Evolutionary conservation across 2,888 invertebrate species (phyloP).

Genomic region (Campoplex nolae): DNA sequence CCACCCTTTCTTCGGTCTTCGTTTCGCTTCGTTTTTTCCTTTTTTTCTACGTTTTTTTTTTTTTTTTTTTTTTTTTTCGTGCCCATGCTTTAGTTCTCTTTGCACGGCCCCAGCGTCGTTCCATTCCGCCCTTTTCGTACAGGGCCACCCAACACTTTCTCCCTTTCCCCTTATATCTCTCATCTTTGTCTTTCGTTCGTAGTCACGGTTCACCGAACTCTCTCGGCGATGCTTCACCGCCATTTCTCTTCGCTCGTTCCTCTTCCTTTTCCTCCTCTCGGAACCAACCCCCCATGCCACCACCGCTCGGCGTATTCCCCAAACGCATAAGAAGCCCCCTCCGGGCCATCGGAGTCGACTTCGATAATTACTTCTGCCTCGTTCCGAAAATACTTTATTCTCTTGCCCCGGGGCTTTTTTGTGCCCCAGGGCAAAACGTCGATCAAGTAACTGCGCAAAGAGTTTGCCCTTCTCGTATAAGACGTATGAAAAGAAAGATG

Average conservation of each 20-base stretch:
- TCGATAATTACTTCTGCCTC: constrained; percentile 71
- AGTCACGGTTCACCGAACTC: constrained; percentile 64
- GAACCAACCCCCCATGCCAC: constrained; percentile 1
- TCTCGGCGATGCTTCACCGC: constrained; percentile 66
- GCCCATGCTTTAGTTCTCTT: constrained; percentile 57
- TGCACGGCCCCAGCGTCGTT: constrained; percentile 55
- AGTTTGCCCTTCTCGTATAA: constrained; percentile 6
- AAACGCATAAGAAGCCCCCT: constrained; percentile 62
- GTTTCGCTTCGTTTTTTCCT: constrained; percentile 54
- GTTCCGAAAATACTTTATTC: constrained; percentile 69
- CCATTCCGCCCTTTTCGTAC: constrained; percentile 54
- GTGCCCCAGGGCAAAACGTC: constrained; percentile 48
- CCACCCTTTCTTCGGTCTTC: constrained; percentile 64
- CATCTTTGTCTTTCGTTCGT: constrained; percentile 40
- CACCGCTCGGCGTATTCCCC: constrained; percentile 36
- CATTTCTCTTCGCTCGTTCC: constrained; percentile 60
- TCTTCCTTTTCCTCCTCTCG: constrained; percentile 35
- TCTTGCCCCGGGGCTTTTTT: constrained; percentile 54
- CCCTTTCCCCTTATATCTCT: constrained; percentile 56
- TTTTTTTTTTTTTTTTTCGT: constrained; percentile 59
- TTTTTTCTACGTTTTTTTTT: constrained; percentile 29
- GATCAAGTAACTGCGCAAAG: constrained; percentile 61
- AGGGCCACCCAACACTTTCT: constrained; percentile 60
- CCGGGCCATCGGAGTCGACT: constrained; percentile 69
- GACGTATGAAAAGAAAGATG: constrained; percentile 5